Percentiles rank a stretch among this genome's conserved stretches.
phyloP scores from a whole-genome alignment of 1,140 invertebrate genomes.

The Adoxophyes honmai region DNA sequence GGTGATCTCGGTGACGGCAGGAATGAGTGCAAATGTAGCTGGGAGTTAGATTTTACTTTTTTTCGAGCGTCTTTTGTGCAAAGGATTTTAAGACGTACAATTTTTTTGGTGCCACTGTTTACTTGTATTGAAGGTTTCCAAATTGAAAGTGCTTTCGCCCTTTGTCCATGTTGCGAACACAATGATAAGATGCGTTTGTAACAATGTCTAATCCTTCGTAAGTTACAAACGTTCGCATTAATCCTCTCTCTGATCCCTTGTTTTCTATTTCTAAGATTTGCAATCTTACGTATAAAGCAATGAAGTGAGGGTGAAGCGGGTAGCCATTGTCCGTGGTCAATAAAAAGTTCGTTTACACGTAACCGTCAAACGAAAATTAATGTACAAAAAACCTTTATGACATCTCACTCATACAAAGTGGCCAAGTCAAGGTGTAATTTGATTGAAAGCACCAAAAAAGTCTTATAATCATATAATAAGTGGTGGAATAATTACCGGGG shows the following conservation, averaged over 20 bases:
- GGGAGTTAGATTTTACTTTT: too few relatives aligned
- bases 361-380: conserved; percentile 43
- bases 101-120: conserved; percentile 10
- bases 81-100: neutral
- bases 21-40: conserved; percentile 26
- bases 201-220: conserved; percentile 12
- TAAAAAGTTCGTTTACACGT: conserved; percentile 49
- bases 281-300: conserved; percentile 3
- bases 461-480: conserved; percentile 75
- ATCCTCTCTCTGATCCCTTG: conserved; percentile 1
- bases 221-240: conserved; percentile 12
- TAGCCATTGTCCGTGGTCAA: neutral
- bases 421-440: conserved; percentile 72
- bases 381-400: conserved; percentile 69
- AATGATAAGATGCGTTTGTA: conserved; percentile 5
- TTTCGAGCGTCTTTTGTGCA: conserved; percentile 1
- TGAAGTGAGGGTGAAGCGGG: conserved; percentile 7
- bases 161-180: conserved; percentile 7
- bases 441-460: conserved; percentile 76
- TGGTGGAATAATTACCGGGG: conserved; percentile 73
- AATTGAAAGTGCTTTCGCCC: conserved; percentile 7
- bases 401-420: conserved; percentile 70
- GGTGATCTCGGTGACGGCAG: conserved; percentile 53
- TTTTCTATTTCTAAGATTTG: conserved; percentile 14
- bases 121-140: conserved; percentile 19